These are phyloP conservation scores for Lepidostoma basale DNA, from an alignment of 1,140 invertebrate species.

Conservation along the genomic window DNA sequence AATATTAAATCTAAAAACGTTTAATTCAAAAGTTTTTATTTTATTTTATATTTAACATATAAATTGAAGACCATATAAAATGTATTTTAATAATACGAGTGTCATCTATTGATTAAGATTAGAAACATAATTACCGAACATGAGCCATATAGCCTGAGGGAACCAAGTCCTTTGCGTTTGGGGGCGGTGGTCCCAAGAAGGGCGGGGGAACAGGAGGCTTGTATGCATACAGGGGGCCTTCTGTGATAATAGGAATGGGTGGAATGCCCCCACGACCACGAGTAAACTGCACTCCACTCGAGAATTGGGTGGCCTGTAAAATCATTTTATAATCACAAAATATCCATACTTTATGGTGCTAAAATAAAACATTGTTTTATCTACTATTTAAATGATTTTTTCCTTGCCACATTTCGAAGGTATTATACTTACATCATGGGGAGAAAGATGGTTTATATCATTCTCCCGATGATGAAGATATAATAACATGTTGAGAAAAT, in stretches of 20 bases:
- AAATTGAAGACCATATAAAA: not conserved
- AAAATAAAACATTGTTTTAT: too few relatives aligned
- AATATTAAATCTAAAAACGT: too few relatives aligned
- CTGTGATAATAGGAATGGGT: constrained; percentile 70
- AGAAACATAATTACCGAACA: constrained; percentile 61
- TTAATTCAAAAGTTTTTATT: too few relatives aligned
- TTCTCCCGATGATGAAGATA: too few relatives aligned
- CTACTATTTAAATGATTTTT: too few relatives aligned
- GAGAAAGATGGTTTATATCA: too few relatives aligned
- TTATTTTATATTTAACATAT: not conserved
- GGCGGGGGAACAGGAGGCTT: constrained; percentile 64
- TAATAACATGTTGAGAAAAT: too few relatives aligned
- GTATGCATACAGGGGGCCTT: constrained; percentile 77
- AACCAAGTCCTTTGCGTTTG: constrained; percentile 68
- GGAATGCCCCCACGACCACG: constrained; percentile 59
- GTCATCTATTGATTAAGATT: not conserved
- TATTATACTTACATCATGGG: too few relatives aligned
- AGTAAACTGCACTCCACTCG: constrained; percentile 78
- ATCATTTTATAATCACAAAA: not conserved
- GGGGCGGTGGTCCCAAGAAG: constrained; percentile 72
- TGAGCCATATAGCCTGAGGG: constrained; percentile 76
- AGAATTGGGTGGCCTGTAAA: constrained; percentile 72
- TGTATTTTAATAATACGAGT: not conserved
- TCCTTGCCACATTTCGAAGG: too few relatives aligned
- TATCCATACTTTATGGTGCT: too few relatives aligned